Evolutionary conservation across 2,888 invertebrate genomes (phyloP).

Genomic region (Himalopsyche kuldschensis): DNA sequence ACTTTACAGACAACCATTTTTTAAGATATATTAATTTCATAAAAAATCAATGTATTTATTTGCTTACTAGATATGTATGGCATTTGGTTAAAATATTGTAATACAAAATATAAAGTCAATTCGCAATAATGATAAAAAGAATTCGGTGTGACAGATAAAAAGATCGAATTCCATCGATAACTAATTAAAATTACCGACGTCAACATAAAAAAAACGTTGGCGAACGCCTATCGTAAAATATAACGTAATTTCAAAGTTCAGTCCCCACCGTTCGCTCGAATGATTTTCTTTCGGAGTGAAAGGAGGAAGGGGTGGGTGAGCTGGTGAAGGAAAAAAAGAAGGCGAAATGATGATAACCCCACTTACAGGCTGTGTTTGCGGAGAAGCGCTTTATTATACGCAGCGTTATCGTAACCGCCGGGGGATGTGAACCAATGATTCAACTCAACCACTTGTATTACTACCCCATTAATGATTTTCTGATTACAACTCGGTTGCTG

Average conservation of each 20-base stretch:
- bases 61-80: too few species aligned
- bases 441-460: conserved; percentile 2
- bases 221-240: background rate
- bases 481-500: conserved; percentile 7
- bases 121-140: too few species aligned
- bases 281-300: conserved; percentile 1
- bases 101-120: too few species aligned
- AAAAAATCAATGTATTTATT: too few species aligned
- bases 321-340: background rate
- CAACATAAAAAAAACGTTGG: background rate
- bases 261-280: background rate
- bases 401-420: conserved; percentile 12
- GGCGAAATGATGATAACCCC: conserved; percentile 26
- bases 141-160: background rate
- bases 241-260: background rate
- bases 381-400: conserved; percentile 25
- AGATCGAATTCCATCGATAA: background rate
- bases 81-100: too few species aligned
- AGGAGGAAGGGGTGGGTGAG: background rate
- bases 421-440: background rate
- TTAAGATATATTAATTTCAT: too few species aligned
- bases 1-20: too few species aligned
- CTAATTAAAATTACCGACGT: background rate
- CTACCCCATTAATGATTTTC: conserved; percentile 19
- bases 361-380: conserved; percentile 20